Conservation (phyloP, 2,797 vertebrate genomes). For the Cryptoblepharus egeriae region DNA sequence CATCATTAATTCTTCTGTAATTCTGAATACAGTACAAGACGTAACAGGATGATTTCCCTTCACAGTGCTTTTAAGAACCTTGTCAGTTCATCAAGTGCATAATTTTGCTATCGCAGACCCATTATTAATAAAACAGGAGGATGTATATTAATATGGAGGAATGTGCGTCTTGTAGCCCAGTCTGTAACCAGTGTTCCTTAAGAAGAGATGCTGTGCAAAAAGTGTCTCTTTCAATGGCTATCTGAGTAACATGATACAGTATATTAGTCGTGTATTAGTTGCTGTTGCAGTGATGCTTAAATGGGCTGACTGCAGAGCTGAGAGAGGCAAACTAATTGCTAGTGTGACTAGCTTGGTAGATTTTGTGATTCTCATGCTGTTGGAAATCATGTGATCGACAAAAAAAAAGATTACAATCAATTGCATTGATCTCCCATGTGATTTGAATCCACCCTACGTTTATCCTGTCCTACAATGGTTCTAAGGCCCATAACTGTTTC, state of each 20-base stretch:
- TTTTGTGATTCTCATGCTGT: not conserved
- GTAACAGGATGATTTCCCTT: not conserved
- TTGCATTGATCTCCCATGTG: not conserved
- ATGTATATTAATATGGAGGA: not conserved
- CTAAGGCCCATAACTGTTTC: not conserved
- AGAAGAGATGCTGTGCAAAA: not conserved
- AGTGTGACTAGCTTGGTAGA: not conserved
- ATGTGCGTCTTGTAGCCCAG: not conserved
- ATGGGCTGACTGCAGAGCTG: not conserved
- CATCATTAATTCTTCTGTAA: constrained; percentile 6
- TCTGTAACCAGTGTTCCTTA: not conserved
- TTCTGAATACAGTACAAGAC: not conserved
- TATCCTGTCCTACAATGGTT: not conserved
- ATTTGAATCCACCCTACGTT: not conserved
- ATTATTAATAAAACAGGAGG: constrained; percentile 12
- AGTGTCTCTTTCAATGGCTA: not conserved
- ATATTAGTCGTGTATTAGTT: constrained; percentile 18
- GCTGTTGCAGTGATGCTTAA: constrained; percentile 7
- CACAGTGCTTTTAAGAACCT: not conserved
- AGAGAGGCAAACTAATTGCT: not conserved
- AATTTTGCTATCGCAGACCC: not conserved
- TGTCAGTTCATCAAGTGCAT: not conserved
- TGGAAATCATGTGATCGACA: not conserved
- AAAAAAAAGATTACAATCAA: not conserved
- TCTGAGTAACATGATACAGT: constrained; percentile 6